Base-by-base conservation (phyloP, 2,888 invertebrate genomes). In the Perizoma flavofasciatum region DNA sequence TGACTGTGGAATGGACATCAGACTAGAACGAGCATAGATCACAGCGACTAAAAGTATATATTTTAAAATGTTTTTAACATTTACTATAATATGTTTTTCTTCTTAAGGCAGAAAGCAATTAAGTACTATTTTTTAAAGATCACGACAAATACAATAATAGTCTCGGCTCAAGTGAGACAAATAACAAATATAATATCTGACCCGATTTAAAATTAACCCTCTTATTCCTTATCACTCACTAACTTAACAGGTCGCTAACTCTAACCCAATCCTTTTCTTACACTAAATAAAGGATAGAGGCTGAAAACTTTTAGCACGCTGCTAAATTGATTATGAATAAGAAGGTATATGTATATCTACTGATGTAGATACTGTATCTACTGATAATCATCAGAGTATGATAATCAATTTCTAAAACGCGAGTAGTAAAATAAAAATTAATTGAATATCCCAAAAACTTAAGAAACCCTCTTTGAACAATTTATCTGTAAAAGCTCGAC, bases 1-100 rank as follows among this genome's bases (percentile, higher is more conserved):
- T 34, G 39, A n/a, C 10, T 57, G 65, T 84, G 86, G 86, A 87
- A 88, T 88, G 86, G 78, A 79, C 72, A 73, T 74, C 71, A 78
- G 82, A 87, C 87, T 88, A 88, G 85, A 82, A 79, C 72, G 76
- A 78, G 73, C 81, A 51, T 72, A 67, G 72, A 85, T 88, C 88
- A 89, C 89, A 89, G 86, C 85, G 79, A 81, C 79, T 81, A 81
- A 74, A 65, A 66, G 62, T 68, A 58, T 67, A 71, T 67, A 71
- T 72, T 73, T 74, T 55, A 77, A 85, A 88, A 88, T 82, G 87
- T 89, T 86, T 65, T 71, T 60, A 89, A 89, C 89, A 89, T 80
- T 82, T 75, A 77, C 64, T 66, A 66, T n/a, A 77, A 80, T 58
- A 49, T 51, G 39, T 51, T 48, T 37, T 50, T 50, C n/a, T 84